These are phyloP conservation scores for Loriculus beryllinus DNA, from an alignment of 2,797 vertebrate species.

Conservation along the genomic window DNA sequence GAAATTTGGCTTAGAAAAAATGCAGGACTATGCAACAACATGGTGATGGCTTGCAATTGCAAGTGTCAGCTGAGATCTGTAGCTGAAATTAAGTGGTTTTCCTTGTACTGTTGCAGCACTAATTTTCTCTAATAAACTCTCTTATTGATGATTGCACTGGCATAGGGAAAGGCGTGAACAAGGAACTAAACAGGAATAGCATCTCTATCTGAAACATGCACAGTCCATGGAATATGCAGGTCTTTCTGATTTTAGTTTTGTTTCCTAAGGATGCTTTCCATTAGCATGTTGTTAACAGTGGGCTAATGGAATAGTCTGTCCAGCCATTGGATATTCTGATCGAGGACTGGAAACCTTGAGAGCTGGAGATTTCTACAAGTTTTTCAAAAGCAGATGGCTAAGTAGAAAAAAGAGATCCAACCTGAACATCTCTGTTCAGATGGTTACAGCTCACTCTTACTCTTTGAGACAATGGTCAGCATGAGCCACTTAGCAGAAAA, in stretches of 20 bases:
- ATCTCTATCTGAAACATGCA: not conserved
- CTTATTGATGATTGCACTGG: not conserved
- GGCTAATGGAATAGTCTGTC: not conserved
- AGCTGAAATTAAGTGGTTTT: not conserved
- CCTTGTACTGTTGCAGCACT: not conserved
- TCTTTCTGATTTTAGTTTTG: not conserved
- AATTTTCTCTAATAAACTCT: not conserved
- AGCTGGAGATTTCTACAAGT: not conserved
- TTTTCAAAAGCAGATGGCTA: not conserved
- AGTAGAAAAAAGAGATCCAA: not conserved
- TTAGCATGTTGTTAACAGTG: not conserved
- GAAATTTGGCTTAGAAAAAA: not conserved
- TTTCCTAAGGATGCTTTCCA: not conserved
- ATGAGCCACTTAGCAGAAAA: not conserved
- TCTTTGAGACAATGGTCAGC: not conserved
- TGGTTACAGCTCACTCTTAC: not conserved
- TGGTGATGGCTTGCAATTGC: not conserved
- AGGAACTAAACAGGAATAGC: not conserved
- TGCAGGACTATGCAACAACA: not conserved
- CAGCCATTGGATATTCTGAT: not conserved
- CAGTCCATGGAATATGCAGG: not conserved
- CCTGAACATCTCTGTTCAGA: not conserved
- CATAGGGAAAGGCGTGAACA: not conserved
- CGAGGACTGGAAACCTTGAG: not conserved
- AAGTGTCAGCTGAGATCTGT: not conserved